Evolutionary conservation across 2,113 vertebrate species (phyloP).

Genomic region (Nesoenas mayeri): DNA sequence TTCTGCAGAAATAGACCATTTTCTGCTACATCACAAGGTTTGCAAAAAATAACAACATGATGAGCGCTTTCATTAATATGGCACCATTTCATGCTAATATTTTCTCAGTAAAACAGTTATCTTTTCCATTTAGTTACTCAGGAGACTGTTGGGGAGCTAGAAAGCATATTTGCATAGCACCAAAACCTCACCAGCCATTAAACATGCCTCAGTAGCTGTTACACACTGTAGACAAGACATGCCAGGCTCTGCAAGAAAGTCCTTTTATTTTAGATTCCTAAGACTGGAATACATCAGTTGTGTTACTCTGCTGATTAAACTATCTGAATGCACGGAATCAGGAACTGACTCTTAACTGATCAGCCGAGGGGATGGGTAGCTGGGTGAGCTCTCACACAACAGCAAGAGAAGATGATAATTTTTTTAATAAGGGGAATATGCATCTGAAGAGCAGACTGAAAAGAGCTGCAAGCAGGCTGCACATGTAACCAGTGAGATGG

Average conservation of each 20-base stretch:
- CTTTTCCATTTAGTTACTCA: neutral
- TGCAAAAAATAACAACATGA: neutral
- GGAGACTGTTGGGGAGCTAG: neutral
- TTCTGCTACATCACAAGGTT: slow-evolving; percentile 17
- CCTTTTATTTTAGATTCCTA: neutral
- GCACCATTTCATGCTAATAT: slow-evolving; percentile 13
- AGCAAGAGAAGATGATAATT: neutral
- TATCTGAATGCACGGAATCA: neutral
- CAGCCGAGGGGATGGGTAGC: neutral
- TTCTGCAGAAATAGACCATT: neutral
- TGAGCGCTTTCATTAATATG: neutral
- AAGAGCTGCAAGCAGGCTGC: neutral
- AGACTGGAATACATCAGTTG: neutral
- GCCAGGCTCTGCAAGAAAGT: neutral
- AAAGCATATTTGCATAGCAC: neutral
- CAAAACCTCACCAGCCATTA: neutral
- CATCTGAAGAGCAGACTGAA: neutral
- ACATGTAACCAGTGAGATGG: neutral
- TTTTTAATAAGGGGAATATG: neutral
- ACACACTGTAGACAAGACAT: neutral
- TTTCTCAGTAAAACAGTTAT: neutral
- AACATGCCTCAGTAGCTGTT: neutral
- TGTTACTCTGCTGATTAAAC: neutral
- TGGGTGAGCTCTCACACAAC: neutral
- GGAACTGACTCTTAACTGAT: neutral